A percentile compares a stretch with the other conserved stretches of the same genome.
These are phyloP conservation scores for Microctenopoma steveboyesi DNA, from an alignment of 2,797 vertebrate species.

Conservation along the genomic window DNA sequence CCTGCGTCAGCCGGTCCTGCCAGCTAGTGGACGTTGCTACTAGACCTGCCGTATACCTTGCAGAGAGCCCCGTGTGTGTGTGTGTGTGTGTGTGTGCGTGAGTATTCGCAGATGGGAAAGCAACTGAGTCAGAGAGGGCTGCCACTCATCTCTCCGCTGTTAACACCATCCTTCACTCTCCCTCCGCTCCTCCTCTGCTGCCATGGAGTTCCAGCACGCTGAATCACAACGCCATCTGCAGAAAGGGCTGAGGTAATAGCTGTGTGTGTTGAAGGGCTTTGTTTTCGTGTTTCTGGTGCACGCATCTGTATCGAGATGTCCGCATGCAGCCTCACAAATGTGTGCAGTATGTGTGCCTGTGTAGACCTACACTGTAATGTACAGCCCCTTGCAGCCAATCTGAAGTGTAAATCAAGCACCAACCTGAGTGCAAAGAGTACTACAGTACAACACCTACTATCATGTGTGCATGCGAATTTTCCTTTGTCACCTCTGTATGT, in stretches of 20 bases:
- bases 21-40: conserved; percentile 51
- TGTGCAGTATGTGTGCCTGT: conserved; percentile 29
- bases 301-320: conserved; percentile 30
- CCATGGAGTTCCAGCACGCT: conserved; percentile 76
- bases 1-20: conserved; percentile 70
- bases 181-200: conserved; percentile 66
- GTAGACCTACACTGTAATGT: conserved; percentile 15
- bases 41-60: conserved; percentile 60
- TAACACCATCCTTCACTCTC: conserved; percentile 59
- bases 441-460: background rate
- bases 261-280: conserved; percentile 10
- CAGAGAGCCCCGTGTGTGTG: conserved; percentile 47
- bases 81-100: conserved; percentile 38
- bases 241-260: conserved; percentile 75
- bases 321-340: conserved; percentile 53
- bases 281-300: conserved; percentile 12
- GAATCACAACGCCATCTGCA: conserved; percentile 70
- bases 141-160: conserved; percentile 70
- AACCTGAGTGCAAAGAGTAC: conserved; percentile 5
- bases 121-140: conserved; percentile 74
- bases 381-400: conserved; percentile 6
- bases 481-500: background rate
- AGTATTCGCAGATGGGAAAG: conserved; percentile 67
- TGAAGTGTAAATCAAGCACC: conserved; percentile 25
- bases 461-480: background rate